Evolutionary conservation across 2,113 vertebrate species (phyloP).

Genomic region (Vidua chalybeata): DNA sequence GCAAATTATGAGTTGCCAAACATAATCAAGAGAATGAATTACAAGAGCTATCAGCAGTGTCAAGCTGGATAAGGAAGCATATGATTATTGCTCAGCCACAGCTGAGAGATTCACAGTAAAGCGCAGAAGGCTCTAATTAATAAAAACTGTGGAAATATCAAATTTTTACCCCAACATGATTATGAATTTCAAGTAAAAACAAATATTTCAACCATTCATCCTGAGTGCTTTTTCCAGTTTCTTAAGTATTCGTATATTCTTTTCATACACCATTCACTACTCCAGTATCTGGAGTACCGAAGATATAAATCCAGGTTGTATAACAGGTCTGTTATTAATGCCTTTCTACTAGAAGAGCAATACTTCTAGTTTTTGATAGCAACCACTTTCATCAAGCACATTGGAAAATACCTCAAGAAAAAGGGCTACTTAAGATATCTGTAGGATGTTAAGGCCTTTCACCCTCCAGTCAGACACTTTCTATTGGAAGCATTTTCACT

Average conservation of each 20-base stretch:
- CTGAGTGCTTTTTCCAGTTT: not conserved
- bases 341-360: not conserved
- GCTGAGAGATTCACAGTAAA: not conserved
- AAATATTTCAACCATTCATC: not conserved
- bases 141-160: not conserved
- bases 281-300: not conserved
- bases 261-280: not conserved
- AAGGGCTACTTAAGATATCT: not conserved
- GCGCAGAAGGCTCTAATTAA: not conserved
- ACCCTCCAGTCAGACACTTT: not conserved
- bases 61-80: slow-evolving; percentile 21
- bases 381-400: not conserved
- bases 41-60: slow-evolving; percentile 7
- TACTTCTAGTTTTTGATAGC: not conserved
- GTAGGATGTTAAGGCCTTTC: not conserved
- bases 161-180: not conserved
- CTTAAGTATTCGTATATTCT: not conserved
- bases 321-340: not conserved
- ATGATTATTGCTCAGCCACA: not conserved
- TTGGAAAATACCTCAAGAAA: not conserved
- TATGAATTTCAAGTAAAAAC: not conserved
- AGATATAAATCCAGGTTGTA: not conserved
- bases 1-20: slow-evolving; percentile 50
- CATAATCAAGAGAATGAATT: slow-evolving; percentile 48
- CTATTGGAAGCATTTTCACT: not conserved